Percentiles rank a stretch among this genome's conserved stretches.
phyloP scores from a whole-genome alignment of 2,113 vertebrate genomes.

The Casuarius casuarius region DNA sequence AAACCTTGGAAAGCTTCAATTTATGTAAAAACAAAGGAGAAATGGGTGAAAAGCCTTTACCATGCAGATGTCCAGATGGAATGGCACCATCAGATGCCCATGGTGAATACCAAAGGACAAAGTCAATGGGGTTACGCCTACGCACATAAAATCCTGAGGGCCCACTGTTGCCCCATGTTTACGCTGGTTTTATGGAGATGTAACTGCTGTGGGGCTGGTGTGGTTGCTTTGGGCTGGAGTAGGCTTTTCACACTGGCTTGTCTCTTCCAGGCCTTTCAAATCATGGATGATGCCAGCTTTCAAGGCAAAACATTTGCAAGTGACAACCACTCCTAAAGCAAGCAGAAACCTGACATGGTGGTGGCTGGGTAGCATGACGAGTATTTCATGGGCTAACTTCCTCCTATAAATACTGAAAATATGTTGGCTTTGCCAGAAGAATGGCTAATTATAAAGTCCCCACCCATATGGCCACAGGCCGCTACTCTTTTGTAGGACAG shows the following conservation, averaged over 20 bases:
- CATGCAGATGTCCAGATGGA: neutral
- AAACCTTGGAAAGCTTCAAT: neutral
- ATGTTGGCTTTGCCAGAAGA: too few species aligned
- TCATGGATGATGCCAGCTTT: neutral
- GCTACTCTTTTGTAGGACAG: too few species aligned
- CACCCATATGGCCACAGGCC: too few species aligned
- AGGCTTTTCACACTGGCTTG: neutral
- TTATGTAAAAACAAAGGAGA: neutral
- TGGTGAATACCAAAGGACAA: neutral
- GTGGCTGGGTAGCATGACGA: neutral
- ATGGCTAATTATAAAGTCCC: too few species aligned
- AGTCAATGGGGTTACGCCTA: neutral
- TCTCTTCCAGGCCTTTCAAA: neutral
- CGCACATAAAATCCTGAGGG: neutral
- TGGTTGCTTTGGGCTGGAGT: neutral
- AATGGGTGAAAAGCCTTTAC: neutral
- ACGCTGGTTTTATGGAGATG: neutral
- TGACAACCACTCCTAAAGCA: neutral
- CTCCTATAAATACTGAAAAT: neutral
- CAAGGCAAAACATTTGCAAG: neutral
- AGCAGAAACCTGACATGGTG: neutral
- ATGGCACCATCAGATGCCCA: neutral
- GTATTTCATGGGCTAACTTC: neutral
- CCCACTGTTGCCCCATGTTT: neutral
- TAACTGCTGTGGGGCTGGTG: neutral